Base-by-base conservation (phyloP, 2,113 vertebrate species). In the Fregetta grallaria region DNA sequence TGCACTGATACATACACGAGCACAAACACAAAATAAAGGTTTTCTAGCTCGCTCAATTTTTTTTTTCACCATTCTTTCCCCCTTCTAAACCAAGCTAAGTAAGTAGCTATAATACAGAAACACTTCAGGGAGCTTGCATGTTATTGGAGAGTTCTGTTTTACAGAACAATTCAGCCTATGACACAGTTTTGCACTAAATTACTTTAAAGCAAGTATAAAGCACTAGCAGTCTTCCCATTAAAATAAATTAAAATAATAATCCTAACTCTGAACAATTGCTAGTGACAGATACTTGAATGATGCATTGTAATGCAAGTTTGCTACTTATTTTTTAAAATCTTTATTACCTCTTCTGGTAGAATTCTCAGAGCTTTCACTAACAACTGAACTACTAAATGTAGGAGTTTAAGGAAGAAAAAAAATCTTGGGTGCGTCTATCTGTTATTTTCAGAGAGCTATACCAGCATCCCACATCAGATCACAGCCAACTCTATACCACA, bases 311-410 rank as follows among this genome's bases (percentile, higher is more conserved):
- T 20, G 32, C 36, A 85, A 84, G 42, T 15, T 72, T 78, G 18
- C 16, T 75, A 55, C 7, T 86, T 77, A 11, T n/a, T 81, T 82
- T 58, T 72, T 36, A 23, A 42, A 49, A 55, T 18, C 26, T 82
- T 96, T 88, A 78, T 91, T 83, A 71, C 38, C 26, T 85, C 38
- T 74, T 88, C 38, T 55, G 23, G 25, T 79, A 88, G 88, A 92
- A 83, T 62, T 93, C 58, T 93, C 23, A 58, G 49, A n/a, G 42
- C 21, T 93, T 95, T 73, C 81, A 88, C 88, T 93, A 92, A 83
- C 38, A 78, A 83, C n/a, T 10, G 13, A 96, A 63, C 50, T 63
- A 77, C 59, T 62, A 88, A 90, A 79, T 0, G 0, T 34, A 83
- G 42, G 40, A 66, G 44, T 74, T 27, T 11, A 86, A 82, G 34